Percentiles rank a stretch among this genome's conserved stretches.
These are phyloP conservation scores for Caenorhabditis briggsae DNA, from an alignment of 1,140 invertebrate species.

Conservation along the genomic window DNA sequence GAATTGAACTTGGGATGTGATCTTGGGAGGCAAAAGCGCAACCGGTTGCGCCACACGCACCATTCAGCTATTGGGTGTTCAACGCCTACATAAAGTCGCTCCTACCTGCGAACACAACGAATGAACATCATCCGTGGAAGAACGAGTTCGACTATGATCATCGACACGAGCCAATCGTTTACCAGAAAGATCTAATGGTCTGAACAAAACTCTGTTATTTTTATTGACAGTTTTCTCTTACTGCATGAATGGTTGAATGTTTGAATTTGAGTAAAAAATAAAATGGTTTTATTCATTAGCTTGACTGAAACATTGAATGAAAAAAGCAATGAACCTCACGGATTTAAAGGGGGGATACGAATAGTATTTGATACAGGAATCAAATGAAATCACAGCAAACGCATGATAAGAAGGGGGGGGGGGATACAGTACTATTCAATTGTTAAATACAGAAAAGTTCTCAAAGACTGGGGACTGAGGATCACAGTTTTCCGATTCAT, in stretches of 20 bases:
- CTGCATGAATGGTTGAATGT: background rate
- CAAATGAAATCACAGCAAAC: background rate
- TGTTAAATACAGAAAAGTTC: constrained; percentile 25
- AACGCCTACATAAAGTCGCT: too few relatives aligned
- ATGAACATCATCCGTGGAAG: constrained; percentile 35
- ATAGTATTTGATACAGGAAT: too few relatives aligned
- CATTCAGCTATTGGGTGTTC: too few relatives aligned
- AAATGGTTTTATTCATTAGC: too few relatives aligned
- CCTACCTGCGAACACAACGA: constrained; percentile 33
- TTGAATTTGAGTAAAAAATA: too few relatives aligned
- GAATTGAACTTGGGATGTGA: too few relatives aligned
- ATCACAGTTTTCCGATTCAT: constrained; percentile 30
- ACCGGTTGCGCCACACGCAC: too few relatives aligned
- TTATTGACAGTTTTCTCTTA: background rate
- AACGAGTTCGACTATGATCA: background rate
- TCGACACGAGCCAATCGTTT: constrained; percentile 6
- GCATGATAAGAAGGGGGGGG: background rate
- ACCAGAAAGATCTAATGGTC: constrained; percentile 30
- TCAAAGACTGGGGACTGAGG: background rate
- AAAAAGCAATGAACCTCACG: too few relatives aligned
- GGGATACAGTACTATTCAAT: background rate
- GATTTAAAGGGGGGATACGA: too few relatives aligned
- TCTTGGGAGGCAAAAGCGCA: too few relatives aligned
- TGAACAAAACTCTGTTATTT: background rate
- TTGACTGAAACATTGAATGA: too few relatives aligned